phyloP scores from a whole-genome alignment of 1,140 invertebrate species.

The Bradynema listronoti region DNA sequence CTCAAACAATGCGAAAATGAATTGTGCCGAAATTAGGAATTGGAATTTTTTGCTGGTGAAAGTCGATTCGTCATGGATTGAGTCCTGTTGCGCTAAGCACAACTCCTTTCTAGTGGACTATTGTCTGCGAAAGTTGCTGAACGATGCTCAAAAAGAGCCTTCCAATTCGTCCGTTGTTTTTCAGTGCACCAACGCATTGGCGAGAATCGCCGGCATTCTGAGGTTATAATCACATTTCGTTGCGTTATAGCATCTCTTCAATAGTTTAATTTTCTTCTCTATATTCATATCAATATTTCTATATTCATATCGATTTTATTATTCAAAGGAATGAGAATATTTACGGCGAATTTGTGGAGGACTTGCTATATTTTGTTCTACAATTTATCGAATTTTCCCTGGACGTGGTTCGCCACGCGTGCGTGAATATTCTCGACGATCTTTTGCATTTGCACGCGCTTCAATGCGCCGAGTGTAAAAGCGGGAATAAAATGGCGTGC shows the following conservation, averaged over 20 bases:
- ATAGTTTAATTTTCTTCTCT: too few species aligned
- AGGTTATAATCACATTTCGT: too few species aligned
- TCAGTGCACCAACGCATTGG: too few species aligned
- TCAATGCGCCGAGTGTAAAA: background rate
- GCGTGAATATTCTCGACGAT: background rate
- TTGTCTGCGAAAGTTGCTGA: slow-evolving; percentile 3
- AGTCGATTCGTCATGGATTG: slow-evolving; percentile 4
- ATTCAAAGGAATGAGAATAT: too few species aligned
- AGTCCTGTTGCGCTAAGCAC: slow-evolving; percentile 12
- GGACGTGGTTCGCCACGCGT: slow-evolving; percentile 1
- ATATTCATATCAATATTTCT: too few species aligned
- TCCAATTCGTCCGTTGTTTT: too few species aligned
- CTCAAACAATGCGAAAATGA: too few species aligned
- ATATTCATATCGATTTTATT: too few species aligned
- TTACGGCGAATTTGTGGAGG: too few species aligned
- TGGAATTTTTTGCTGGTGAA: slow-evolving; percentile 16
- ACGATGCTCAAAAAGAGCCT: background rate
- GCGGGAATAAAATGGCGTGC: too few species aligned
- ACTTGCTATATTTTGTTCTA: background rate
- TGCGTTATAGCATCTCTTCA: too few species aligned
- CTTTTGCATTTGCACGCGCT: background rate
- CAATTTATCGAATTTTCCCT: slow-evolving; percentile 5
- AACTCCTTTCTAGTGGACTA: slow-evolving; percentile 9
- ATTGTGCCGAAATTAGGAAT: background rate
- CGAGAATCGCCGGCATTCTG: too few species aligned